Evolutionary conservation across 2,888 invertebrate genomes (phyloP), one percentile per base, ranked within the genome.

Genomic region (Esperia sulphurella): DNA sequence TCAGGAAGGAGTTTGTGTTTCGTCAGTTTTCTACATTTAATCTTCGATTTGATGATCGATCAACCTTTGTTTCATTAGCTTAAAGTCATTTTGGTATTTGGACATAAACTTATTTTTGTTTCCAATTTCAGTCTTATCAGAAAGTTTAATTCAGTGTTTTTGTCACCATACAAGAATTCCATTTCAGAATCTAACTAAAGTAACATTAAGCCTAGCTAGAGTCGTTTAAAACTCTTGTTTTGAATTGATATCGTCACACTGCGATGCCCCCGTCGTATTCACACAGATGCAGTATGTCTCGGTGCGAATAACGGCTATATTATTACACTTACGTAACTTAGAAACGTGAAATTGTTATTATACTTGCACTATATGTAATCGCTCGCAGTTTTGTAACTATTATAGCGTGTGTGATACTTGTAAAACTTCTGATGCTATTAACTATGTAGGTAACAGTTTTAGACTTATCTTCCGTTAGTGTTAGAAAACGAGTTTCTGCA

Each of bases 311-410:
- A 39, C 39, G 8, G 39, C 13, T 13, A 1, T 39, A 14, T 39
- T 39, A 60, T 63, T 63, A 55, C 52, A 47, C 58, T 64, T 70
- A 67, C 62, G 59, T 70, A 65, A 72, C 61, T 58, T 49, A 63
- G 66, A 62, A 65, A 57, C 55, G 49, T 53, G 47, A 43, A 42
- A n/a, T n/a, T n/a, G n/a, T n/a, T n/a, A n/a, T n/a, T n/a, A n/a
- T n/a, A n/a, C n/a, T n/a, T n/a, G 35, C 41, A 46, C 48, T 49
- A 48, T 45, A 53, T 54, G 53, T 57, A 57, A 57, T 52, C 37
- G 39, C 44, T 45, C 48, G 52, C 43, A 48, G n/a, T 35, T 35
- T 35, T 35, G n/a, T n/a, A 43, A 50, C 46, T 58, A 8, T 39
- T 39, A 8, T 39, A 13, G 4, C 13, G 14, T 37, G 37, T 37